These are phyloP conservation scores for Vipera latastei DNA, from an alignment of 2,797 vertebrate genomes.

Conservation along the genomic window DNA sequence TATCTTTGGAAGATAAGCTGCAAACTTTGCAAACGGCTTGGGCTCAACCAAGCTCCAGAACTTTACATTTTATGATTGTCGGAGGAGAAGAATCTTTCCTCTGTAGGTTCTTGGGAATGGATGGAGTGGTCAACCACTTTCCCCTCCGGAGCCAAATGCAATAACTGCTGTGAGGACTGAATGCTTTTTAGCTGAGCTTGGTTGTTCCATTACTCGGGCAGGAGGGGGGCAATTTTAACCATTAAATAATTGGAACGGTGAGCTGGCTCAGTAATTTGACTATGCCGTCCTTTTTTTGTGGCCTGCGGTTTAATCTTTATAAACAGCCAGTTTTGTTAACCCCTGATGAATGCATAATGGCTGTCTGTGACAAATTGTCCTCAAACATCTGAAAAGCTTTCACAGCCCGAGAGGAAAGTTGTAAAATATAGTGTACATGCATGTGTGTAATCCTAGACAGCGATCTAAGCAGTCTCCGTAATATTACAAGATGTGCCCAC, in stretches of 20 bases:
- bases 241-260: not conserved
- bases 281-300: not conserved
- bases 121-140: not conserved
- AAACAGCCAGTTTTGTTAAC: not conserved
- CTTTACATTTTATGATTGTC: not conserved
- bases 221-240: not conserved
- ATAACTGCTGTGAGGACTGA: not conserved
- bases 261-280: not conserved
- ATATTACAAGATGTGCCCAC: constrained; percentile 21
- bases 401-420: not conserved
- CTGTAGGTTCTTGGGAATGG: not conserved
- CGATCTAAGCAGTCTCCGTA: not conserved
- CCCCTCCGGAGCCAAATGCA: not conserved
- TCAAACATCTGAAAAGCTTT: not conserved
- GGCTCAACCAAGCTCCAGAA: not conserved
- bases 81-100: not conserved
- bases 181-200: not conserved
- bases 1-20: not conserved
- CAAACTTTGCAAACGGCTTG: not conserved
- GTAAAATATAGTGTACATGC: not conserved
- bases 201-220: not conserved
- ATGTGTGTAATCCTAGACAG: not conserved
- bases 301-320: not conserved
- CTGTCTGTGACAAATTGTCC: not conserved
- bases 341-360: not conserved